These are phyloP conservation scores for Panzeria rudis DNA, from an alignment of 2,888 invertebrate species.

Conservation along the genomic window DNA sequence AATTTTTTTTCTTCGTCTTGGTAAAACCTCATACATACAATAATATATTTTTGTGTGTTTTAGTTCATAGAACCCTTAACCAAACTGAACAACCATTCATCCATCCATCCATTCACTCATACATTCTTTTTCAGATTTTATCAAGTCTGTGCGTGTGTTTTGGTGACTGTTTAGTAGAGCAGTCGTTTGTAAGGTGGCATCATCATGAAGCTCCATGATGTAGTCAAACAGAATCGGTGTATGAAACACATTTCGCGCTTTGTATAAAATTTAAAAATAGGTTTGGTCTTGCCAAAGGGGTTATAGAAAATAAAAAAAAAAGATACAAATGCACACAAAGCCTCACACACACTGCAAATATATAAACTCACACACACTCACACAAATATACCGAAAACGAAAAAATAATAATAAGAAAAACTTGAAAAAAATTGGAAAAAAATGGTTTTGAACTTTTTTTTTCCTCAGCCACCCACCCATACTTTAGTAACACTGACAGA, in stretches of 20 bases:
- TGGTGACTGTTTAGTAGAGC: slow-evolving; percentile 8
- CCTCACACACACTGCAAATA: slow-evolving; percentile 8
- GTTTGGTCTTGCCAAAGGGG: slow-evolving; percentile 71
- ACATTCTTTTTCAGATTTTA: slow-evolving; percentile 46
- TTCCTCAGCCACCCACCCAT: slow-evolving; percentile 22
- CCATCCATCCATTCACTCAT: slow-evolving; percentile 28
- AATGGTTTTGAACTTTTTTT: slow-evolving; percentile 71
- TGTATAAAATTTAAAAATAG: slow-evolving; percentile 63
- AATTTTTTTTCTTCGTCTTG: neutral
- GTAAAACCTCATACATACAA: slow-evolving; percentile 4
- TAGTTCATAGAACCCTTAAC: slow-evolving; percentile 57
- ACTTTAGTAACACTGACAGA: slow-evolving; percentile 5
- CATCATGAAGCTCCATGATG: slow-evolving; percentile 43
- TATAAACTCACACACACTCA: slow-evolving; percentile 35
- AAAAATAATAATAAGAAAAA: slow-evolving; percentile 54
- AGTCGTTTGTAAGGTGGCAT: slow-evolving; percentile 55
- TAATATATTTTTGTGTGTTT: slow-evolving; percentile 2
- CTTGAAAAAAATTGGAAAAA: slow-evolving; percentile 52
- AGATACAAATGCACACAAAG: slow-evolving; percentile 45
- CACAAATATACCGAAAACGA: neutral
- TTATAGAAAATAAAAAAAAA: slow-evolving; percentile 47
- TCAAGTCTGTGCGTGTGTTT: slow-evolving; percentile 16
- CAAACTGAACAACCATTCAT: slow-evolving; percentile 54
- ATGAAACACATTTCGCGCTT: slow-evolving; percentile 70
- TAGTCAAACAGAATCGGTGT: slow-evolving; percentile 62